These are phyloP conservation scores for Actenoides lindsayi DNA, from an alignment of 2,113 vertebrate species.

Conservation along the genomic window DNA sequence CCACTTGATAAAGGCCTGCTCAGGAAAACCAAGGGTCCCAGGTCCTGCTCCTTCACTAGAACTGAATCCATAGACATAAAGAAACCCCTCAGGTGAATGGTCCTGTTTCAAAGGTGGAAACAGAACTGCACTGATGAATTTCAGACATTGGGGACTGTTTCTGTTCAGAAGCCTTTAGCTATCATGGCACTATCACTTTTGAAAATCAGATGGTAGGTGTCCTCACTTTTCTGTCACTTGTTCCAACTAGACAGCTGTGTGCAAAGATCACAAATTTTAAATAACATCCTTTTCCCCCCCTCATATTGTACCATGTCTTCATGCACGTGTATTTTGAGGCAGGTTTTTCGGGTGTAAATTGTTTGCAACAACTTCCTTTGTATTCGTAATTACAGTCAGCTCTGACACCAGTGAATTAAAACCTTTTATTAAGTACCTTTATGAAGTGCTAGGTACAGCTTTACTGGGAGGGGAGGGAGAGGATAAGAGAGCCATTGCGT, in stretches of 20 bases:
- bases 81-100: neutral
- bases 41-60: neutral
- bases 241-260: neutral
- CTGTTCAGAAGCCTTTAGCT: neutral
- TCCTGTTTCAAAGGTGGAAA: neutral
- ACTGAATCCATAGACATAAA: neutral
- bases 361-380: neutral
- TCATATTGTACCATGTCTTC: neutral
- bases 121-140: neutral
- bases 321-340: neutral
- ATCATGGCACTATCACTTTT: neutral
- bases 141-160: neutral
- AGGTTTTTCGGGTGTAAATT: neutral
- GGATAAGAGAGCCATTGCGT: neutral
- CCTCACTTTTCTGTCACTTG: neutral
- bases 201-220: neutral
- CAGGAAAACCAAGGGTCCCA: neutral
- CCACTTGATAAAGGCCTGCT: neutral
- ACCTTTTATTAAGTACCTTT: slow-evolving; percentile 3
- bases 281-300: neutral
- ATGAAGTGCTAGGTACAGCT: neutral
- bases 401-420: slow-evolving; percentile 16
- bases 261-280: neutral
- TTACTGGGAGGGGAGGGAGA: neutral
- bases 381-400: neutral